Base-by-base conservation (phyloP, 2,113 vertebrate species). In the Cephalopterus ornatus region DNA sequence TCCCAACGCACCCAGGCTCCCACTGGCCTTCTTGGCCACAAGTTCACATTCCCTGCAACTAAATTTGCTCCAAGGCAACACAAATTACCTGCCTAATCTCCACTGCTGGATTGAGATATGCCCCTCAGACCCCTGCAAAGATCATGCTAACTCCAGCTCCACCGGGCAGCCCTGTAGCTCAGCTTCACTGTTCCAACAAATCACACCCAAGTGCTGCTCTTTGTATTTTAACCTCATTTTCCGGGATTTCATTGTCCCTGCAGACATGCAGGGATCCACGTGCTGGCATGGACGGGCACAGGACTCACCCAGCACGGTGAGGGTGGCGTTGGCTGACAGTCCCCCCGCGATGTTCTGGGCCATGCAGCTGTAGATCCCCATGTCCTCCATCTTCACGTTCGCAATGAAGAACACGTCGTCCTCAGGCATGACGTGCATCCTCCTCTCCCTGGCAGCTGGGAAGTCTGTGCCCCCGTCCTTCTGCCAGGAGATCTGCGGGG, bases 381-480 rank as follows among this genome's bases (percentile, higher is more conserved):
- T 98, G 91, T 98, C 98, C 83, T 98, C 98, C 91, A 98, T 98
- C 70, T 98, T 98, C 47, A 98, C 98, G 0, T 98, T 98, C 27
- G 98, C 98, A 46, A 98, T 98, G 67, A 98, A 98, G 94, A 98
- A 98, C 47, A 98, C 98, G 14, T 98, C 98, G 8, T 98, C 98
- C 91, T 98, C 98, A 0, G 98, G 98, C 98, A 98, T 98, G 68
- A 98, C 98, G 0, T 98, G 98, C 98, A 98, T 98, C 42, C 98
- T 98, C n/a, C 98, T 98, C 90, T 98, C 98, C 73, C 98, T 96
- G 19, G 98, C 98, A 10, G 98, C 98, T 83, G 98, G 98, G 28
- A 98, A 98, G 88, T 98, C 98, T 26, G 98, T 98, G 21, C 98
- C 98, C 22, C 98, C 98, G 18, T 98, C 98, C 49, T 98, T 98